Percentiles rank a stretch among this genome's conserved stretches.
Conservation (phyloP, 2,113 vertebrate genomes). For the Himantopus leucocephalus region DNA sequence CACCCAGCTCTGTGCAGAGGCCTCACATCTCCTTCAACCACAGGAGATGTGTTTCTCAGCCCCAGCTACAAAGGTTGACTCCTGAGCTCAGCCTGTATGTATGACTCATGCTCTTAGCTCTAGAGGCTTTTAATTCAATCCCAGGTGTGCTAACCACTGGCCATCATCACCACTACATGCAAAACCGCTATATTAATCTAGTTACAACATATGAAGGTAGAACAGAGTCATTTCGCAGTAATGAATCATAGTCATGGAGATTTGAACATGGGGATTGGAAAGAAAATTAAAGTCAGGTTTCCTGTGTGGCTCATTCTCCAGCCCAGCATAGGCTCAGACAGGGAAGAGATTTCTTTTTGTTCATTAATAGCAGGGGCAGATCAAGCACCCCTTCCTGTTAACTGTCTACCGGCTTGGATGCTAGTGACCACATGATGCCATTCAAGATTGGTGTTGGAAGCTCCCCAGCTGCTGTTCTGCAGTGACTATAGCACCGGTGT, state of each 20-base stretch:
- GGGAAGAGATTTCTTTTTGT: background rate
- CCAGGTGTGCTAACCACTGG: conserved; percentile 10
- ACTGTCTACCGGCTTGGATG: background rate
- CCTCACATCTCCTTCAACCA: background rate
- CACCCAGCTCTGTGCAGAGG: background rate
- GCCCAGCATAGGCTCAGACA: background rate
- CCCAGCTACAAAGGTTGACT: background rate
- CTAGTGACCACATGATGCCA: fast-evolving
- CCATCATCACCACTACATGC: background rate
- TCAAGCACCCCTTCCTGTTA: background rate
- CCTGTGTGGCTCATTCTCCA: background rate
- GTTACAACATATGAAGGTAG: background rate
- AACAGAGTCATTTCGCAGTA: background rate
- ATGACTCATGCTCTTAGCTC: conserved; percentile 3
- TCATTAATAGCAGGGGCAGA: background rate
- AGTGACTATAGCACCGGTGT: background rate
- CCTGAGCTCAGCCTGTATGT: background rate
- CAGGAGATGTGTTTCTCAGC: background rate
- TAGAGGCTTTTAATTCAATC: conserved; percentile 21
- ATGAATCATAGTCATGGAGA: conserved; percentile 34
- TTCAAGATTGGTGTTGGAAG: background rate
- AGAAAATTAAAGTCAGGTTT: conserved; percentile 19
- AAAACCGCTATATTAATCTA: background rate
- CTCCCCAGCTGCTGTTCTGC: background rate
- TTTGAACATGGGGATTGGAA: background rate